A percentile compares a stretch with the other conserved stretches of the same genome.
phyloP scores from a whole-genome alignment of 2,888 invertebrate species.

The Entomobrya multifasciata region DNA sequence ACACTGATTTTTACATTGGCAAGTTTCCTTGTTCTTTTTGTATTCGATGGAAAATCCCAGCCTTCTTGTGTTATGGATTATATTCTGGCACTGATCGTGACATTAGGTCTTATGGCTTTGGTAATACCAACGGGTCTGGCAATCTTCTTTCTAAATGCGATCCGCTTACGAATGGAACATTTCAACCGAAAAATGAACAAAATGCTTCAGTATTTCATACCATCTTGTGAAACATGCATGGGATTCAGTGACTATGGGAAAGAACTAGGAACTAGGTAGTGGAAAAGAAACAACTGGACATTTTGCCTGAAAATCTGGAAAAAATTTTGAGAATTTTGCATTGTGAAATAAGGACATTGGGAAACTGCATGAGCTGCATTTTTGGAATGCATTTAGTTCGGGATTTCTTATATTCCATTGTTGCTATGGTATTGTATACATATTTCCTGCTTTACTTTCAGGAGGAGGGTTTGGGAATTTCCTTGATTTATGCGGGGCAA shows the following conservation, averaged over 20 bases:
- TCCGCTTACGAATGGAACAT: no score
- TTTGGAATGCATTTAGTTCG: conserved; percentile 77
- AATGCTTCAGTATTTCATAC: conserved; percentile 65
- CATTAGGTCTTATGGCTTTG: no score
- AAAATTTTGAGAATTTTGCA: conserved; percentile 76
- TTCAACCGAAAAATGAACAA: conserved; percentile 74
- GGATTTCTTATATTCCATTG: conserved; percentile 72
- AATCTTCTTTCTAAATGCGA: no score
- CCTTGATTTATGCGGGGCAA: conserved; percentile 69
- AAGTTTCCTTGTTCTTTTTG: conserved; percentile 58
- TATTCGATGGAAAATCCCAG: conserved; percentile 48
- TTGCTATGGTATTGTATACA: conserved; percentile 72
- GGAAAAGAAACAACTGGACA: conserved; percentile 43
- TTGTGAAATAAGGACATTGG: conserved; percentile 71
- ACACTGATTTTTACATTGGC: conserved; percentile 48
- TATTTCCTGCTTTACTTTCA: conserved; percentile 71
- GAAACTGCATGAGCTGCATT: conserved; percentile 70
- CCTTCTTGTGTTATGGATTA: conserved; percentile 64
- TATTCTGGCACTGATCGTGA: no score
- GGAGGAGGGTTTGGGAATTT: conserved; percentile 44
- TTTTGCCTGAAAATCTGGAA: conserved; percentile 72
- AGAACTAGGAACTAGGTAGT: conserved; percentile 62
- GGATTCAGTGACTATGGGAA: conserved; percentile 74
- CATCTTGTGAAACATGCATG: conserved; percentile 69
- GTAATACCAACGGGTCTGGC: no score